Evolutionary conservation across 92 coral and sea anemone species (phyloP).

Genomic region (Epizoanthus illoricatus): DNA sequence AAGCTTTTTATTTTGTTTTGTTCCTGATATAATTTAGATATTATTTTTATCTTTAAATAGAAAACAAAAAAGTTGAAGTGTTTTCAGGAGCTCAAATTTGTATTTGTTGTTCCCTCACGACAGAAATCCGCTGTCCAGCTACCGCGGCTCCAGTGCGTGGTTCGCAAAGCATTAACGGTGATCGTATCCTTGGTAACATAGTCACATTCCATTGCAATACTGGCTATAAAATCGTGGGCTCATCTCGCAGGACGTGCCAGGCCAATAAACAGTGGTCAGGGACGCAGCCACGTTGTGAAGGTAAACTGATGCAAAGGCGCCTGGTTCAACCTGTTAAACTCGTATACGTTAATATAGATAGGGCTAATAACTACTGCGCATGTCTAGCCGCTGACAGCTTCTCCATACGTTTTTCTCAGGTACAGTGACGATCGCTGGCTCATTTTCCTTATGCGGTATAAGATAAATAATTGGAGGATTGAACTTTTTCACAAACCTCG

Average conservation of each 20-base stretch:
- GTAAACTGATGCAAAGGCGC: constrained; percentile 35
- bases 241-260: constrained; percentile 71
- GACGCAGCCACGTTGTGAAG: constrained; percentile 80
- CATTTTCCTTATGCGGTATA: no score
- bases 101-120: neutral
- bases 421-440: no score
- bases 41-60: neutral
- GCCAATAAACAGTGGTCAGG: constrained; percentile 98
- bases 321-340: neutral
- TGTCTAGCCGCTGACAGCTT: neutral
- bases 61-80: neutral
- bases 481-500: no score
- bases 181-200: constrained; percentile 81
- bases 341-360: no score
- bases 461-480: no score
- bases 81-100: neutral
- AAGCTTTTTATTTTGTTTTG: no score
- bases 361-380: no score
- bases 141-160: constrained; percentile 70
- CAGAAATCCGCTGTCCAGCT: constrained; percentile 79
- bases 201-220: constrained; percentile 65
- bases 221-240: constrained; percentile 73
- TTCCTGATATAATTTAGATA: no score
- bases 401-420: neutral
- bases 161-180: constrained; percentile 68